A percentile compares a stretch with the other conserved stretches of the same genome.
These are phyloP conservation scores for Brachirus orientalis DNA, from an alignment of 2,113 vertebrate genomes.

Conservation along the genomic window DNA sequence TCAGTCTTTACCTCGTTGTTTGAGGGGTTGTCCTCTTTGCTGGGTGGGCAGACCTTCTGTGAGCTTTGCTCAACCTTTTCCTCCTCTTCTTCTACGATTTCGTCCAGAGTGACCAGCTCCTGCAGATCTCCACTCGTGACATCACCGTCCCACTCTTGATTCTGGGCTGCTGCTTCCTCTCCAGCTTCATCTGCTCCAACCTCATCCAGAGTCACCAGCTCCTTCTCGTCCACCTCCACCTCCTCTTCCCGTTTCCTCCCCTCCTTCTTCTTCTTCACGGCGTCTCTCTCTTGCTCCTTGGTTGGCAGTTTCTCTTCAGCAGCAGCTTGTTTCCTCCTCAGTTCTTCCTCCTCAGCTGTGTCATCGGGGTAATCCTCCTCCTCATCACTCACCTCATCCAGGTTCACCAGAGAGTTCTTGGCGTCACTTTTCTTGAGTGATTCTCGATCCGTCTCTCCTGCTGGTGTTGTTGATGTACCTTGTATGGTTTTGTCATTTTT, in stretches of 20 bases:
- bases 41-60: background rate
- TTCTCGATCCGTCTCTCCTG: too few relatives aligned
- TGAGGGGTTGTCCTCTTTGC: slow-evolving; percentile 42
- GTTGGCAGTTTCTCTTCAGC: background rate
- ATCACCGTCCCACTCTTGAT: slow-evolving; percentile 15
- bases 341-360: slow-evolving; percentile 79
- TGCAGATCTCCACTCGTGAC: slow-evolving; percentile 56
- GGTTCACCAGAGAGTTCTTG: slow-evolving; percentile 77
- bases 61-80: slow-evolving; percentile 1
- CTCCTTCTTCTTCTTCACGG: background rate
- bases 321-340: slow-evolving; percentile 3
- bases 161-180: slow-evolving; percentile 3
- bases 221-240: slow-evolving; percentile 38
- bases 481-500: too few relatives aligned
- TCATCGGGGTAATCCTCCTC: slow-evolving; percentile 86
- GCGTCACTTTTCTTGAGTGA: too few relatives aligned
- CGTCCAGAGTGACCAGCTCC: slow-evolving; percentile 56
- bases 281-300: background rate
- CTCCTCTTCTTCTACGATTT: slow-evolving; percentile 47
- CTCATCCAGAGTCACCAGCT: slow-evolving; percentile 75
- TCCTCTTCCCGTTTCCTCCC: background rate
- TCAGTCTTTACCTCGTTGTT: slow-evolving; percentile 65
- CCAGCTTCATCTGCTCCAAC: slow-evolving; percentile 57
- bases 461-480: too few relatives aligned
- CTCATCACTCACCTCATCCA: slow-evolving; percentile 90